Evolutionary conservation across 2,888 invertebrate species (phyloP).

Genomic region (Girardia tigrina): DNA sequence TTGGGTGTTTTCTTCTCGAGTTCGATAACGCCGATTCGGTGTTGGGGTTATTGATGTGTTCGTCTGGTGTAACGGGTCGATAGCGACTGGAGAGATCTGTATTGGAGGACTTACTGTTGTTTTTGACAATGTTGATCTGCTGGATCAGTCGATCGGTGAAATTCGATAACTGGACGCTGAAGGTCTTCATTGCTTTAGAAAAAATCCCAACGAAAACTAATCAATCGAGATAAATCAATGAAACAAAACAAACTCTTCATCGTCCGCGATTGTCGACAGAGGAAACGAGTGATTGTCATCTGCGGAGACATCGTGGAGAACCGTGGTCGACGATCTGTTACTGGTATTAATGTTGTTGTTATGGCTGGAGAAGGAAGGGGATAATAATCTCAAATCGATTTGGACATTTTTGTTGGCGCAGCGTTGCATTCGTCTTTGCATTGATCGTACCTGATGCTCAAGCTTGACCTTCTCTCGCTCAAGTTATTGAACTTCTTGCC

Average conservation of each 20-base stretch:
- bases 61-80: too few species aligned
- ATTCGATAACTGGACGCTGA: not conserved
- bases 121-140: not conserved
- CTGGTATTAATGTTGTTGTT: too few species aligned
- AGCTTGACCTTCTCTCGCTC: conserved; percentile 29
- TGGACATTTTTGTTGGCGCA: too few species aligned
- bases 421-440: not conserved
- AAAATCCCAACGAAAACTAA: too few species aligned
- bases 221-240: not conserved
- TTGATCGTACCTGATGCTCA: conserved; percentile 27
- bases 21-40: too few species aligned
- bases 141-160: not conserved
- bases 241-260: too few species aligned
- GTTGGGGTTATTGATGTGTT: too few species aligned
- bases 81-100: too few species aligned
- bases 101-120: not conserved
- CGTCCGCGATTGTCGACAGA: not conserved
- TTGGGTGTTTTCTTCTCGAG: too few species aligned
- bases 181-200: not conserved
- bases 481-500: conserved; percentile 26
- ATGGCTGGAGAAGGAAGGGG: too few species aligned
- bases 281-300: not conserved
- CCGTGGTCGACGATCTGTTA: too few species aligned
- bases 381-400: too few species aligned
- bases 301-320: not conserved